Evolutionary conservation across 1,140 invertebrate species (phyloP).

Genomic region (Frieseomelitta varia): DNA sequence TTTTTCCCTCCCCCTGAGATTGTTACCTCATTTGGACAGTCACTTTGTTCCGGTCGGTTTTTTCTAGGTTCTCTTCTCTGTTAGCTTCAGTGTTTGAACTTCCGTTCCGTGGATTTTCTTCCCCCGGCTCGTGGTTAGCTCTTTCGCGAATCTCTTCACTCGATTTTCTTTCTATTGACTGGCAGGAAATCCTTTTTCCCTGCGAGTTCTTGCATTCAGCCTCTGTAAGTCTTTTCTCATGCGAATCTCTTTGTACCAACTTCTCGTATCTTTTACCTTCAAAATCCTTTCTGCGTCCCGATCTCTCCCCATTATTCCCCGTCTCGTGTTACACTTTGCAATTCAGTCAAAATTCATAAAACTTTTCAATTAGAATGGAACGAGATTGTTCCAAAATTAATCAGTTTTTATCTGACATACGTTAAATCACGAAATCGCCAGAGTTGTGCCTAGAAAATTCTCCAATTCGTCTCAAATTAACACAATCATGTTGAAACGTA

Average conservation of each 20-base stretch:
- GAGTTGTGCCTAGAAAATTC: background rate
- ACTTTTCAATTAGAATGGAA: too few relatives aligned
- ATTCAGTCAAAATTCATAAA: too few relatives aligned
- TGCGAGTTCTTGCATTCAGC: background rate
- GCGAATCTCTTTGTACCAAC: background rate
- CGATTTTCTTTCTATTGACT: background rate
- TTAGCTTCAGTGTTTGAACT: background rate
- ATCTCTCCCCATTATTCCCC: too few relatives aligned
- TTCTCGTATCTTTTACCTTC: background rate
- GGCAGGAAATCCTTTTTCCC: background rate
- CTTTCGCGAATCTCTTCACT: conserved; percentile 1
- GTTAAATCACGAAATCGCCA: too few relatives aligned
- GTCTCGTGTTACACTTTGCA: too few relatives aligned
- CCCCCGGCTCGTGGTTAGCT: too few relatives aligned
- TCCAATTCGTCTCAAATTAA: background rate
- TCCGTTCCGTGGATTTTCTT: background rate
- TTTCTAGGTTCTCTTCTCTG: background rate
- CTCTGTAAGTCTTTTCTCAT: background rate
- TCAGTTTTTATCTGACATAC: too few relatives aligned
- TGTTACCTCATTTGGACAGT: background rate
- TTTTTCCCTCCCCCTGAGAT: too few relatives aligned
- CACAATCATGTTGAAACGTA: background rate
- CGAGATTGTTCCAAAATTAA: too few relatives aligned
- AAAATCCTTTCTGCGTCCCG: background rate
- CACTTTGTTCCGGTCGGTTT: background rate